A percentile compares a stretch with the other conserved stretches of the same genome.
These are phyloP conservation scores for Drosophila limbata DNA, from an alignment of 2,888 invertebrate species.

Conservation along the genomic window DNA sequence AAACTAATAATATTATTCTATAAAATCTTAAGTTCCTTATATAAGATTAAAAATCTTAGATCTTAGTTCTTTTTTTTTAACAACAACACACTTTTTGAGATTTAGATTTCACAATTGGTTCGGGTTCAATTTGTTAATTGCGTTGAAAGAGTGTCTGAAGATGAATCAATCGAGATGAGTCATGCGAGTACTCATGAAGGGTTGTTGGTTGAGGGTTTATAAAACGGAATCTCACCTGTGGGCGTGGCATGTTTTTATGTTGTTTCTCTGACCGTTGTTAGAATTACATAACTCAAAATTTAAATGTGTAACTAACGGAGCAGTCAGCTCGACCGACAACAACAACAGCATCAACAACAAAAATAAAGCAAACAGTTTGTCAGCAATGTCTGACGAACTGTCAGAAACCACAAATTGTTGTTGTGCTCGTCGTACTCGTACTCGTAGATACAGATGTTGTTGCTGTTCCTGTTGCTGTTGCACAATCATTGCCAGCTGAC, in stretches of 20 bases:
- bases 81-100: too few species aligned
- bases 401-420: slow-evolving; percentile 64
- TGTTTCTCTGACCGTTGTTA: slow-evolving; percentile 22
- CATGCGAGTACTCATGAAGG: neutral
- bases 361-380: slow-evolving; percentile 57
- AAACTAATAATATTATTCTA: too few species aligned
- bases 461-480: slow-evolving; percentile 31
- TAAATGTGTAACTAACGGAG: slow-evolving; percentile 34
- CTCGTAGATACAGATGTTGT: slow-evolving; percentile 14
- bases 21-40: too few species aligned
- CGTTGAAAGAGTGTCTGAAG: neutral
- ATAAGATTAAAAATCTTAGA: too few species aligned
- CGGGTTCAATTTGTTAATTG: slow-evolving; percentile 12
- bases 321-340: slow-evolving; percentile 24
- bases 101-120: too few species aligned
- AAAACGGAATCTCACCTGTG: slow-evolving; percentile 38
- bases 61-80: too few species aligned
- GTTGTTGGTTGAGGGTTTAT: slow-evolving; percentile 1
- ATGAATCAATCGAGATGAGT: neutral
- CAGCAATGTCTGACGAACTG: slow-evolving; percentile 72
- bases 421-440: slow-evolving; percentile 22
- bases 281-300: slow-evolving; percentile 15
- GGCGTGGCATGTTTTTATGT: slow-evolving; percentile 7
- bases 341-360: slow-evolving; percentile 13
- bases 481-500: slow-evolving; percentile 55